These are phyloP conservation scores for Neolamprologus hecqui DNA, from an alignment of 2,113 vertebrate genomes.

Conservation along the genomic window DNA sequence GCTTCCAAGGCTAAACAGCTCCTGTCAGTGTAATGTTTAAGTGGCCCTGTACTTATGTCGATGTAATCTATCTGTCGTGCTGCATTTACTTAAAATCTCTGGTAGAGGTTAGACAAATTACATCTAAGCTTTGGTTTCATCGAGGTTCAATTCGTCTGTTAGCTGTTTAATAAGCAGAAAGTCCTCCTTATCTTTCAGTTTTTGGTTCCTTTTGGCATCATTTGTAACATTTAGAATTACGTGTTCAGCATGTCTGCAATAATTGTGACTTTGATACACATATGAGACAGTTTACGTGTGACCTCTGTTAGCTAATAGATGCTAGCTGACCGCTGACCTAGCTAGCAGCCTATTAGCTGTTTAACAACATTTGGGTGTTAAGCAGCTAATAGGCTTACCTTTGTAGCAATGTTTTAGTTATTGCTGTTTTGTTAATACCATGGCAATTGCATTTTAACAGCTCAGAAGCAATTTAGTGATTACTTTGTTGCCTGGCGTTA, in stretches of 20 bases:
- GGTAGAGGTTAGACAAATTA: background rate
- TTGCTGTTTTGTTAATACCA: background rate
- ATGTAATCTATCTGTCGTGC: background rate
- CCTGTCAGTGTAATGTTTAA: background rate
- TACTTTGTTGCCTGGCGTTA: background rate
- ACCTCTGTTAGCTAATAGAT: background rate
- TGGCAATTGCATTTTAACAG: background rate
- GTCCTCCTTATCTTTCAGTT: background rate
- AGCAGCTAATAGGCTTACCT: background rate
- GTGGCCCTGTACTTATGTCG: background rate
- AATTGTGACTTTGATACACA: background rate
- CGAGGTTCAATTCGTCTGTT: fast-evolving
- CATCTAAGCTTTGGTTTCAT: background rate
- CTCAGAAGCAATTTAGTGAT: background rate
- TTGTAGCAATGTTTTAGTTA: background rate
- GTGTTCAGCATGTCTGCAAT: background rate
- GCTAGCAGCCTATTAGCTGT: background rate
- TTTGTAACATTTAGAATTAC: background rate
- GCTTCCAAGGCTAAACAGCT: background rate
- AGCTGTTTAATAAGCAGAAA: background rate
- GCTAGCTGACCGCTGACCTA: background rate
- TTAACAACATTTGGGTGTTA: background rate
- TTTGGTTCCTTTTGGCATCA: background rate
- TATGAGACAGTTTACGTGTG: background rate
- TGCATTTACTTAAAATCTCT: background rate